Conservation (phyloP, 2,113 vertebrate genomes). For the Labeo rohita region DNA sequence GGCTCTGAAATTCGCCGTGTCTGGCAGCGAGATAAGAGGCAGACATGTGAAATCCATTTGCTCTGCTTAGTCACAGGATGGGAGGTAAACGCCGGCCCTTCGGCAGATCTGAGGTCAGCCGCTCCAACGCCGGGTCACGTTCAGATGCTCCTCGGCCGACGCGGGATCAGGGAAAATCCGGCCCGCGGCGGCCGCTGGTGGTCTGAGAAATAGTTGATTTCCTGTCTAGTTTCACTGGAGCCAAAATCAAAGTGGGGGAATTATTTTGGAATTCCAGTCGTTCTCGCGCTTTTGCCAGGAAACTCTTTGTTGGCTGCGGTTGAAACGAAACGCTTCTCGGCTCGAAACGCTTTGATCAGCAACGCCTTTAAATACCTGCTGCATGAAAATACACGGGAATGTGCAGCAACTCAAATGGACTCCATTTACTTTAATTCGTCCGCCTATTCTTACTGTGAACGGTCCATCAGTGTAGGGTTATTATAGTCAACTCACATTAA, state of each 20-base stretch:
- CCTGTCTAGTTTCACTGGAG: slow-evolving; percentile 77
- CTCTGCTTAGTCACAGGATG: slow-evolving; percentile 65
- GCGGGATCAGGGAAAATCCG: slow-evolving; percentile 50
- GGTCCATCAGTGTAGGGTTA: not conserved
- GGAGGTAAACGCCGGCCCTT: slow-evolving; percentile 46
- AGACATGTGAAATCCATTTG: slow-evolving; percentile 77
- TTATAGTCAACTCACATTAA: not conserved
- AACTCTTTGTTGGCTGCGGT: slow-evolving; percentile 61
- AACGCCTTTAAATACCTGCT: slow-evolving; percentile 50
- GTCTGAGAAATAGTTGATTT: slow-evolving; percentile 79
- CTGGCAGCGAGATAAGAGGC: slow-evolving; percentile 77
- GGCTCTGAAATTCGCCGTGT: slow-evolving; percentile 77
- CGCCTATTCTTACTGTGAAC: not conserved
- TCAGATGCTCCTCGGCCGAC: slow-evolving; percentile 57
- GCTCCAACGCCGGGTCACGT: slow-evolving; percentile 16
- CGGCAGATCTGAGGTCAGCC: slow-evolving; percentile 57
- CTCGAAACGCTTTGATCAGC: slow-evolving; percentile 50
- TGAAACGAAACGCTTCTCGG: slow-evolving; percentile 48
- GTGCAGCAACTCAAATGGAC: not conserved
- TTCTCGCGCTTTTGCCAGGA: slow-evolving; percentile 65
- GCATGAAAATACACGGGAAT: not conserved
- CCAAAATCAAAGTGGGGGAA: slow-evolving; percentile 81
- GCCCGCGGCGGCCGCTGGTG: slow-evolving; percentile 68
- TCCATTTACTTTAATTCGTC: too few species aligned
- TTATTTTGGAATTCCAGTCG: slow-evolving; percentile 77